A percentile compares a stretch with the other conserved stretches of the same genome.
Conservation (phyloP, 2,797 vertebrate species). For the Coracias cyanogaster region DNA sequence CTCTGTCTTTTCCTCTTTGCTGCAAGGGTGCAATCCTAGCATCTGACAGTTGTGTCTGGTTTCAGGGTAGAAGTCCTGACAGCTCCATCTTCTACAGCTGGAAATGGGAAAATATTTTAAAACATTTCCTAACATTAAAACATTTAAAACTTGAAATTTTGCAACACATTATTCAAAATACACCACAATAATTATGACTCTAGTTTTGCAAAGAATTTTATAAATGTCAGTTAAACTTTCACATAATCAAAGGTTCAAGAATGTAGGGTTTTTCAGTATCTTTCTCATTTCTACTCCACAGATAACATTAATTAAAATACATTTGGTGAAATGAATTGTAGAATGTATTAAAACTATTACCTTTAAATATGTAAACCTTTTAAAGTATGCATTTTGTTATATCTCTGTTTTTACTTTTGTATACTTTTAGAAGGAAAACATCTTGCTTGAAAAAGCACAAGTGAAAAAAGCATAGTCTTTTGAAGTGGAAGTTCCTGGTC, state of each 20-base stretch:
- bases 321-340: not conserved
- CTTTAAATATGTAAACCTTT: not conserved
- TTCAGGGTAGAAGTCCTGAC: not conserved
- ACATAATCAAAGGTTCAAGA: not conserved
- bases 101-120: not conserved
- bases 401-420: not conserved
- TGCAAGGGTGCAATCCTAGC: not conserved
- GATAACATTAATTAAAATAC: not conserved
- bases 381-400: not conserved
- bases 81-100: not conserved
- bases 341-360: not conserved
- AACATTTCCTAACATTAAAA: not conserved
- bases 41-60: not conserved
- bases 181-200: not conserved
- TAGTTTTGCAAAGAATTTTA: not conserved
- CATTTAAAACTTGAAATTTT: not conserved
- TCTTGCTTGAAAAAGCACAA: not conserved
- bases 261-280: not conserved
- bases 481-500: slow-evolving; percentile 4
- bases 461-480: not conserved
- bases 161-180: not conserved
- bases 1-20: not conserved
- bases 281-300: not conserved
- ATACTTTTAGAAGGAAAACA: not conserved
- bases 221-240: not conserved